Evolutionary conservation across 2,113 vertebrate species (phyloP).

Genomic region (Antigone vipio): DNA sequence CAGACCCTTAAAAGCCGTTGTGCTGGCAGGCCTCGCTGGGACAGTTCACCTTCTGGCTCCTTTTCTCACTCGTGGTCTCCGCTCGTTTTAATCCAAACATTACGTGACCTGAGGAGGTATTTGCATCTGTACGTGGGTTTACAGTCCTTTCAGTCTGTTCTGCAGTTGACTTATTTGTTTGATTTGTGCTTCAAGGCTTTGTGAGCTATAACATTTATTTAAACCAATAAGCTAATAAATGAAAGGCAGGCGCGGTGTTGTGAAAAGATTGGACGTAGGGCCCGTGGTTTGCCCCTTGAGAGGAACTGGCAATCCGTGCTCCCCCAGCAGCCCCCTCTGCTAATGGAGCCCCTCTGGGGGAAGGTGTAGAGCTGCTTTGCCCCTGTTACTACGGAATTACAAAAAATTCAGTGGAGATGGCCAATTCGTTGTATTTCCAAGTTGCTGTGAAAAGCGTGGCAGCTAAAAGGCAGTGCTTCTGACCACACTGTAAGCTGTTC

Average conservation of each 20-base stretch:
- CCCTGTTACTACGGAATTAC: background rate
- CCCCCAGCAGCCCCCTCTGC: background rate
- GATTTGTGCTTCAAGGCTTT: conserved; percentile 8
- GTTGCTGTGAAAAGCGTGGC: background rate
- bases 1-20: background rate
- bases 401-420: background rate
- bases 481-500: background rate
- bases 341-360: background rate
- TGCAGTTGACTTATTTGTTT: background rate
- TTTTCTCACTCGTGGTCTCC: background rate
- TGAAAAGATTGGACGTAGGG: background rate
- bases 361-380: background rate
- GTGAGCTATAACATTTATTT: conserved; percentile 13
- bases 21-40: background rate
- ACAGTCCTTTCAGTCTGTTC: background rate
- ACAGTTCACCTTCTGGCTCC: background rate
- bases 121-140: background rate
- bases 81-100: background rate
- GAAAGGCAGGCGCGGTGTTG: fast-evolving
- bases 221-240: background rate
- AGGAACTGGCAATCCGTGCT: background rate
- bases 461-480: background rate
- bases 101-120: background rate
- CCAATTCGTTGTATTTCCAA: background rate
- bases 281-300: background rate